Base-by-base conservation (phyloP, 2,113 vertebrate species). In the Brachyistius frenatus region DNA sequence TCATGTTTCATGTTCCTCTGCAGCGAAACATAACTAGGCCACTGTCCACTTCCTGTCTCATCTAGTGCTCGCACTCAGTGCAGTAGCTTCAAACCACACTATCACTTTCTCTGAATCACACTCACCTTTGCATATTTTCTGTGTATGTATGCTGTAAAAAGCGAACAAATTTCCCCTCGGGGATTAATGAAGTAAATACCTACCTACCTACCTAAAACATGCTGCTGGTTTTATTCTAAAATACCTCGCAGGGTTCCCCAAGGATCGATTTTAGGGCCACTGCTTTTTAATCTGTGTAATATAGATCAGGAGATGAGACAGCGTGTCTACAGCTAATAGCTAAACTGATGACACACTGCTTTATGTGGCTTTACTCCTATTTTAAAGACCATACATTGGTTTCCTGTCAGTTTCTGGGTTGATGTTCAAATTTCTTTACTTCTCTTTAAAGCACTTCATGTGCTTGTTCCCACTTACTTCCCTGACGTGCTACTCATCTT, bases 11-110 rank as follows among this genome's bases (percentile, higher is more conserved):
- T 58, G 47, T 80, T 83, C 33, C 72, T 54, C 68, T 73, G 36
- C 55, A 39, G 46, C 10, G 10, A 61, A 41, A 60, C 13, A 11
- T n/a, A 7, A 16, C 32, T 30, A 1, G 2, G 13, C 14, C 15
- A 14, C 32, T 46, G 77, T 76, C 68, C 32, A 61, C 79, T 78
- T 83, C 86, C 85, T 86, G 80, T 73, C 14, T 49, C 23, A 14
- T 7, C 2, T 13, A 10, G 8, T 9, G 5, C 0, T 52, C n/a
- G 13, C 16, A 36, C 9, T n/a, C 0, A 31, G 1, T 0, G 0
- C 14, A 14, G 5, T 41, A 15, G 15, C 14, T 44, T 49, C 14
- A n/a, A 7, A 56, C 61, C 41, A 14, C 75, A 46, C 14, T 31
- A 5, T 15, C 7, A 5, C 46, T 54, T 1, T 1, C 46, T 14